These are phyloP conservation scores for Cottoperca gobio DNA, from an alignment of 2,797 vertebrate genomes.

Conservation along the genomic window DNA sequence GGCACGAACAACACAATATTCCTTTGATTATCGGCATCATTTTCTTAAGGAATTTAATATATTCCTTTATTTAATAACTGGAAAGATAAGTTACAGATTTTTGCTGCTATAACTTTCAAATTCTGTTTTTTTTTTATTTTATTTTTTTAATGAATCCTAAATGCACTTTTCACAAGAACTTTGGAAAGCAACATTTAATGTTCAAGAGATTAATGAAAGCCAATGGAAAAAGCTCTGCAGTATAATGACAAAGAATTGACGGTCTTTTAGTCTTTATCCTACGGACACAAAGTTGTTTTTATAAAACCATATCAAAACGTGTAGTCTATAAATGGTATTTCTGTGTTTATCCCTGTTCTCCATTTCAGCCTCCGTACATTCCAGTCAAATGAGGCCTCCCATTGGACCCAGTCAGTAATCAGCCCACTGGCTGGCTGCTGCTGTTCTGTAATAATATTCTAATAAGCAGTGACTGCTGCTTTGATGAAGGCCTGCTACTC, in stretches of 20 bases:
- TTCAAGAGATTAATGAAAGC: conserved; percentile 21
- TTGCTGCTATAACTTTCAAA: neutral
- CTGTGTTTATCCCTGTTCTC: conserved; percentile 78
- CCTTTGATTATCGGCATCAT: neutral
- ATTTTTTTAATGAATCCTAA: too few species aligned
- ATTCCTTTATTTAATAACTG: neutral
- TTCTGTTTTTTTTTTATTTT: neutral
- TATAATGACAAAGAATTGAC: conserved; percentile 19
- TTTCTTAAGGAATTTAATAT: neutral
- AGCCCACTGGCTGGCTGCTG: conserved; percentile 81
- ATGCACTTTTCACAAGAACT: neutral
- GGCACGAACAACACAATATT: conserved; percentile 6
- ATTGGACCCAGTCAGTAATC: conserved; percentile 85
- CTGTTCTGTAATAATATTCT: conserved; percentile 89
- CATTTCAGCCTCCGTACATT: conserved; percentile 83
- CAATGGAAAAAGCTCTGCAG: neutral
- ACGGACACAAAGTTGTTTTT: conserved; percentile 23
- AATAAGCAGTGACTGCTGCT: conserved; percentile 85
- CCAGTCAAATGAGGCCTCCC: conserved; percentile 87
- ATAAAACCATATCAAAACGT: conserved; percentile 57
- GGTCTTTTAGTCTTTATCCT: conserved; percentile 8
- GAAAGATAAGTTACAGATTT: neutral
- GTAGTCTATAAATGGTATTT: conserved; percentile 74
- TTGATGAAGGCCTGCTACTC: conserved; percentile 84
- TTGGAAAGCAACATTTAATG: neutral